A percentile compares a stretch with the other conserved stretches of the same genome.
Evolutionary conservation across 2,888 invertebrate genomes (phyloP).

Genomic region (Trachelus troglodyta): DNA sequence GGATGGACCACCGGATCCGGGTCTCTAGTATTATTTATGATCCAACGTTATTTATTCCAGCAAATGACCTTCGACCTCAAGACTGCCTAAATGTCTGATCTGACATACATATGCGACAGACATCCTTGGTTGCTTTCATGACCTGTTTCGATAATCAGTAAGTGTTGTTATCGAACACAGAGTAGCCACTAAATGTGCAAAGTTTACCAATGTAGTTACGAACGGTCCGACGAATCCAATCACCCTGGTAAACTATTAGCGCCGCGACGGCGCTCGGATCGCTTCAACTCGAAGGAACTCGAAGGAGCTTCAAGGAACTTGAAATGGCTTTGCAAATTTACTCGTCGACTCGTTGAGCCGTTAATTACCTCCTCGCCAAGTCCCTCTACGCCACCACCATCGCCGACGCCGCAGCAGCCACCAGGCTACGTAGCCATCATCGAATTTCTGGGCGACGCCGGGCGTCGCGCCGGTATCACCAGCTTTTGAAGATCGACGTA

Average conservation of each 20-base stretch:
- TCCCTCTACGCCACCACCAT: slow-evolving; percentile 5
- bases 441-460: not conserved
- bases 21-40: not conserved
- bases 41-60: not conserved
- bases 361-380: slow-evolving; percentile 50
- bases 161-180: not conserved
- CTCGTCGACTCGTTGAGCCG: slow-evolving; percentile 49
- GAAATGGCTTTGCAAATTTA: slow-evolving; percentile 65
- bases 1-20: not conserved
- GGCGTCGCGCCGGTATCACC: not conserved
- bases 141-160: not conserved
- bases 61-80: not conserved
- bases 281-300: slow-evolving; percentile 44
- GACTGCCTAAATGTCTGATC: not conserved
- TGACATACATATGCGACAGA: not conserved
- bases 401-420: not conserved
- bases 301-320: slow-evolving; percentile 50
- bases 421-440: not conserved
- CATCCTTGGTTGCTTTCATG: not conserved
- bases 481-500: not conserved
- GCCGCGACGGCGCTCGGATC: slow-evolving; percentile 31
- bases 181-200: slow-evolving; percentile 51
- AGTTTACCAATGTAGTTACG: slow-evolving; percentile 60
- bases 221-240: slow-evolving; percentile 58
- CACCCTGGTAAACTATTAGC: slow-evolving; percentile 52